These are phyloP conservation scores for Drosophila demipolita DNA, from an alignment of 2,888 invertebrate species.

Conservation along the genomic window DNA sequence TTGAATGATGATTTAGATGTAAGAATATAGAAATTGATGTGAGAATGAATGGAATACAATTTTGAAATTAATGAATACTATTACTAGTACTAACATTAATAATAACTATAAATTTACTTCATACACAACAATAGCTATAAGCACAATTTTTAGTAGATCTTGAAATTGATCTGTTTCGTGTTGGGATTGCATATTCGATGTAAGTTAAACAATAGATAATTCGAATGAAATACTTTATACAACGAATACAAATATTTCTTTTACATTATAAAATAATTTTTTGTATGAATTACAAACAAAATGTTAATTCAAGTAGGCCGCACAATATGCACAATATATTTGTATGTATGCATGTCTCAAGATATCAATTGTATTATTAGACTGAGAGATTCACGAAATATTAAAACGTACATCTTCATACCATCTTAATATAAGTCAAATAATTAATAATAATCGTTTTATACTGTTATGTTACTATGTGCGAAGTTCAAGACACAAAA, in stretches of 20 bases:
- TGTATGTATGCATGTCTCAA: conserved; percentile 8
- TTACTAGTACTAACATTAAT: conserved; percentile 3
- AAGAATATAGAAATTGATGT: conserved; percentile 22
- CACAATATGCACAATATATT: conserved; percentile 14
- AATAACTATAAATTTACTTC: conserved; percentile 20
- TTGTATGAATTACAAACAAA: neutral
- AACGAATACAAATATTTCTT: conserved; percentile 24
- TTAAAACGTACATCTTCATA: conserved; percentile 24
- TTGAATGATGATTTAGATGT: conserved; percentile 22
- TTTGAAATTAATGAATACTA: conserved; percentile 14
- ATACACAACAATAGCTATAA: conserved; percentile 27
- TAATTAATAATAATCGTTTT: conserved; percentile 33
- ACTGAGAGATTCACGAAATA: conserved; percentile 54
- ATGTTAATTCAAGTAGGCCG: conserved; percentile 3
- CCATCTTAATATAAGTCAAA: conserved; percentile 12
- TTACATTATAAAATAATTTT: neutral
- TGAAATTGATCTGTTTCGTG: conserved; percentile 2
- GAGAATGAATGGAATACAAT: conserved; percentile 25
- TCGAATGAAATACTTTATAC: conserved; percentile 16
- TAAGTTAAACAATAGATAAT: conserved; percentile 12
- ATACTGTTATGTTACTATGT: conserved; percentile 35
- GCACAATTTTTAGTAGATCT: conserved; percentile 16
- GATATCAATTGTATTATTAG: conserved; percentile 41
- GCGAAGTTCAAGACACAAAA: conserved; percentile 7
- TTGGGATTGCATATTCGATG: conserved; percentile 2